These are phyloP conservation scores for Phortica variegata DNA, from an alignment of 1,140 invertebrate genomes.

Conservation along the genomic window DNA sequence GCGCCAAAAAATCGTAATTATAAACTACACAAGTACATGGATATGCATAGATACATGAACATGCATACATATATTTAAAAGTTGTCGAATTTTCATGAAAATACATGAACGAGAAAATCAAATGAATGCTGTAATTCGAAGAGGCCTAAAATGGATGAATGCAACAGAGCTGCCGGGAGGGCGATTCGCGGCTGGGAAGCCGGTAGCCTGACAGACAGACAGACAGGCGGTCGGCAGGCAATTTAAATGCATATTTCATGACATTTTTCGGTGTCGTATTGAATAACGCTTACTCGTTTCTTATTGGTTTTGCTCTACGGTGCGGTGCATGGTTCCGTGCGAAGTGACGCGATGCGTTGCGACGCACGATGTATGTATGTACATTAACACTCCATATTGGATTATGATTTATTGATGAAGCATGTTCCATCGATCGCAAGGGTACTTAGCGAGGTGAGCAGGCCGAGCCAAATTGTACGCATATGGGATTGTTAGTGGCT, in stretches of 20 bases:
- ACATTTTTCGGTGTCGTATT: conserved; percentile 18
- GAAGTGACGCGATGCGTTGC: too few species aligned
- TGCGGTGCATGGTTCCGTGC: not conserved
- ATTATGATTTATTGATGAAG: conserved; percentile 50
- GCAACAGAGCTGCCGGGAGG: too few species aligned
- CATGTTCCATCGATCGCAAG: conserved; percentile 43
- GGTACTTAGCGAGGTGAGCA: conserved; percentile 35
- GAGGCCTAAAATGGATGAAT: too few species aligned
- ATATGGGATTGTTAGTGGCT: conserved; percentile 49
- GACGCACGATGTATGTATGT: too few species aligned
- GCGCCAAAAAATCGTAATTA: conserved; percentile 28
- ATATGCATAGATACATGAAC: not conserved
- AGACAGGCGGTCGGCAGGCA: conserved; percentile 34
- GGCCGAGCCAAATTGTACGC: conserved; percentile 52
- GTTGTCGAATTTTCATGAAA: conserved; percentile 30
- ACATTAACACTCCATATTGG: conserved; percentile 45
- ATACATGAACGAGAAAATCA: conserved; percentile 10
- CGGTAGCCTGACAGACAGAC: conserved; percentile 16
- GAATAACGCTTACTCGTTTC: conserved; percentile 16
- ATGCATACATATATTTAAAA: not conserved
- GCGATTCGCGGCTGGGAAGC: too few species aligned
- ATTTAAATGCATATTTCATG: conserved; percentile 52
- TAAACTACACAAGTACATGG: conserved; percentile 11
- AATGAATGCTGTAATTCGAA: conserved; percentile 26
- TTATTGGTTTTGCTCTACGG: not conserved